Percentiles rank a stretch among this genome's conserved stretches.
Evolutionary conservation across 2,888 invertebrate species (phyloP).

Genomic region (Pediacus dermestoides): DNA sequence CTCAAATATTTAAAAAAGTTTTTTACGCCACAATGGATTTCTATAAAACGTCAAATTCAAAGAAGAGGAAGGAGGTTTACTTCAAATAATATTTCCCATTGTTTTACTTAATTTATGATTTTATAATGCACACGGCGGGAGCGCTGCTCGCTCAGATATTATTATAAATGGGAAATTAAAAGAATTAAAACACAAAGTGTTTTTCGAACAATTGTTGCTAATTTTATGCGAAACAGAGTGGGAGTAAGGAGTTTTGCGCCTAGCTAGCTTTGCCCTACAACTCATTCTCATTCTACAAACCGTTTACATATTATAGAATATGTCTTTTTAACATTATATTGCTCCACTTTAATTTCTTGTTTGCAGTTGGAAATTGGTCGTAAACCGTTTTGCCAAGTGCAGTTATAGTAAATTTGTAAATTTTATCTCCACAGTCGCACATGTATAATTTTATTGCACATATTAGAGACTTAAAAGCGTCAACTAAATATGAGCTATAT

Average conservation of each 20-base stretch:
- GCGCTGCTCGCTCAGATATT: too few species aligned
- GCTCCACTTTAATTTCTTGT: conserved; percentile 30
- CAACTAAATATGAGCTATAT: conserved; percentile 35
- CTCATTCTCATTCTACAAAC: too few species aligned
- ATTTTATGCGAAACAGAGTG: too few species aligned
- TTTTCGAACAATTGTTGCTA: too few species aligned
- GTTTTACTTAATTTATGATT: conserved; percentile 7
- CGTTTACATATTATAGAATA: too few species aligned
- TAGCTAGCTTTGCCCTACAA: too few species aligned
- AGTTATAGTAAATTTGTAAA: conserved; percentile 31
- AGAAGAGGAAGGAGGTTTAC: conserved; percentile 13
- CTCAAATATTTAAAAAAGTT: conserved; percentile 32
- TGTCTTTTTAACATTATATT: conserved; percentile 17
- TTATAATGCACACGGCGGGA: too few species aligned
- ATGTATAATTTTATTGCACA: conserved; percentile 36
- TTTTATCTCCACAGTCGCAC: conserved; percentile 34
- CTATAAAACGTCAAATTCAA: conserved; percentile 22
- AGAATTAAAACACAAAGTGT: too few species aligned
- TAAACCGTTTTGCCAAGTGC: conserved; percentile 29
- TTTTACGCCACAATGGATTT: conserved; percentile 24
- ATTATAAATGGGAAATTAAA: too few species aligned
- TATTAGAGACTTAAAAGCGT: conserved; percentile 35
- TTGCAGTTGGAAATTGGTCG: conserved; percentile 32
- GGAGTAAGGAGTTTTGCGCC: too few species aligned
- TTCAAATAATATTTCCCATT: neutral